These are phyloP conservation scores for Halichoerus grypus DNA, from an alignment of 2,113 vertebrate species.

Conservation along the genomic window DNA sequence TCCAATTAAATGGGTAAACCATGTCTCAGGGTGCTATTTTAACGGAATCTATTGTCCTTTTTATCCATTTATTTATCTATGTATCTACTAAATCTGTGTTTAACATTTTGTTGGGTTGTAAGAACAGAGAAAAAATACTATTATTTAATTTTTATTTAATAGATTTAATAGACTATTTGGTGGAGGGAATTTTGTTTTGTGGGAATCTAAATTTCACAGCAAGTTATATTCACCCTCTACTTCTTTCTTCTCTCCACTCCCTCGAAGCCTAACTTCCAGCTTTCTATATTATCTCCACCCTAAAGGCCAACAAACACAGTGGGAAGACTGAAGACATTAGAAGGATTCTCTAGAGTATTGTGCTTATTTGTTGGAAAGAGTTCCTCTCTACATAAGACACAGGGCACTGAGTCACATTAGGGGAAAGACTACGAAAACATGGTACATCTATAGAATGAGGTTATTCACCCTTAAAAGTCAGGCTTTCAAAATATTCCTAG, in stretches of 20 bases:
- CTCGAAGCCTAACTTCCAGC: background rate
- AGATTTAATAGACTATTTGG: constrained; percentile 17
- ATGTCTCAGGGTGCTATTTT: constrained; percentile 53
- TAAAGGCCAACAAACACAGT: background rate
- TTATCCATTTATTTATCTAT: constrained; percentile 35
- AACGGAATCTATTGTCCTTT: constrained; percentile 60
- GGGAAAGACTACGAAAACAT: background rate
- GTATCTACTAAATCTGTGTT: constrained; percentile 1
- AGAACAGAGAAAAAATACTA: constrained; percentile 4
- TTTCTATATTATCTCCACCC: background rate
- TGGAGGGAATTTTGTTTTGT: background rate
- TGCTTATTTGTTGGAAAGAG: background rate
- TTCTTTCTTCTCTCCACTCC: background rate
- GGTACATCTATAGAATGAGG: background rate
- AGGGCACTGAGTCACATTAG: background rate
- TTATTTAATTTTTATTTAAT: constrained; percentile 26
- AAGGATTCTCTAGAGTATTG: background rate
- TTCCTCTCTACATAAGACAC: too few relatives aligned
- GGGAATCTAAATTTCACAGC: background rate
- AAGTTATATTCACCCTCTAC: background rate
- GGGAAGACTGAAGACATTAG: background rate
- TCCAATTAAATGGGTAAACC: constrained; percentile 55
- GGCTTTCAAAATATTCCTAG: constrained; percentile 17
- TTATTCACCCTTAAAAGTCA: background rate
- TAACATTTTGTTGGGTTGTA: background rate